A percentile compares a stretch with the other conserved stretches of the same genome.
phyloP scores from a whole-genome alignment of 2,113 vertebrate genomes.

The Hippocampus guttulatus region DNA sequence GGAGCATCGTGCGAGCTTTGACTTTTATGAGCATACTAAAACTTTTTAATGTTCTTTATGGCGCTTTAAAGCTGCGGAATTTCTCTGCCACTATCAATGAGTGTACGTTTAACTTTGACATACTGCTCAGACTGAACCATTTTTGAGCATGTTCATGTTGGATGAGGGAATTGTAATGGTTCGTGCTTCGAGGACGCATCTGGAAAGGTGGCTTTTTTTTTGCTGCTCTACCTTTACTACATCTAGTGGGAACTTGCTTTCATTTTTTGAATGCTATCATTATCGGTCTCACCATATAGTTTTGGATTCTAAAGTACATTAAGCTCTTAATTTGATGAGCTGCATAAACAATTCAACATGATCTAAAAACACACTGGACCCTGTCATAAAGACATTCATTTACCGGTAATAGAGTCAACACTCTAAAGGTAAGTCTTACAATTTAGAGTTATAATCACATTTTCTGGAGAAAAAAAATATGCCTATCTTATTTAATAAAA shows the following conservation, averaged over 20 bases:
- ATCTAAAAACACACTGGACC: not conserved
- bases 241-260: not conserved
- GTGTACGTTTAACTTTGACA: not conserved
- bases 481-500: too few relatives aligned
- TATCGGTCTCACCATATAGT: not conserved
- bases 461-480: too few relatives aligned
- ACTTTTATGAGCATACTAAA: slow-evolving; percentile 1
- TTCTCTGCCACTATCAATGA: not conserved
- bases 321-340: not conserved
- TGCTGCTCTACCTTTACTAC: not conserved
- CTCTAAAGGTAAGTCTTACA: too few relatives aligned
- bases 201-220: not conserved
- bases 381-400: not conserved
- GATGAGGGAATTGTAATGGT: not conserved
- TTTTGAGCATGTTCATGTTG: not conserved
- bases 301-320: not conserved
- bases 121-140: not conserved
- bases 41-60: slow-evolving; percentile 2
- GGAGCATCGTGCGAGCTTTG: not conserved
- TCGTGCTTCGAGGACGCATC: too few relatives aligned
- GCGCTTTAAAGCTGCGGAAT: not conserved
- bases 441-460: too few relatives aligned
- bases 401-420: not conserved
- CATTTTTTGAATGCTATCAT: not conserved
- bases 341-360: not conserved